phyloP scores from a whole-genome alignment of 2,113 vertebrate genomes.

The Hystrix brachyura region DNA sequence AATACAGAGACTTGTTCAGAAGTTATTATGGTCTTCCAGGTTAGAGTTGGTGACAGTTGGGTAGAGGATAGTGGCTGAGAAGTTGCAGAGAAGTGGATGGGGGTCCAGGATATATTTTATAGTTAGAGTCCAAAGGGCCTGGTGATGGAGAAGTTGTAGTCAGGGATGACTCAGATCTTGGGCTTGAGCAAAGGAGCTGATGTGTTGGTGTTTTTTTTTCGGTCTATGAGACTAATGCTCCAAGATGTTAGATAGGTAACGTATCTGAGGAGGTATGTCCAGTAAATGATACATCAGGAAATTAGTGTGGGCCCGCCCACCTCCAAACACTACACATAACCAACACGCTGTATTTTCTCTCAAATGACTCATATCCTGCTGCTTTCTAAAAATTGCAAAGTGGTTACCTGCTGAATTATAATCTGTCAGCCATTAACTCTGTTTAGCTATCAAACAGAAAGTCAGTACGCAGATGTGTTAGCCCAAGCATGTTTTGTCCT shows the following conservation, averaged over 20 bases:
- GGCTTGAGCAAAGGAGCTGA: background rate
- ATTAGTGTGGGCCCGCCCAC: background rate
- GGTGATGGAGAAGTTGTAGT: background rate
- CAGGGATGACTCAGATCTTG: background rate
- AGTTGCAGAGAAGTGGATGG: background rate
- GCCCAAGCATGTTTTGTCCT: background rate
- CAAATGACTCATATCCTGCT: background rate
- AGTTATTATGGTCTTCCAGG: background rate
- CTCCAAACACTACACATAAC: background rate
- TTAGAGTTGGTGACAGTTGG: background rate
- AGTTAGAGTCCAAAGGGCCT: conserved; percentile 23
- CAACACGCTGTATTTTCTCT: background rate
- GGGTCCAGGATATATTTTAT: background rate
- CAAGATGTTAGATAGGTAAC: background rate
- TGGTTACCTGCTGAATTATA: background rate
- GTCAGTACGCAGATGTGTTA: background rate
- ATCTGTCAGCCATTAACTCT: background rate
- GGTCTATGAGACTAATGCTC: background rate
- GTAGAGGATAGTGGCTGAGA: background rate
- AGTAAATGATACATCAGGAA: background rate
- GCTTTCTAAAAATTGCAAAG: conserved; percentile 10
- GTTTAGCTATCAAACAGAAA: conserved; percentile 17
- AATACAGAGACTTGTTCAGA: conserved; percentile 2
- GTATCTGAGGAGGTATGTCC: background rate
- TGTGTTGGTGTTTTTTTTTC: background rate